Evolutionary conservation across 2,888 invertebrate genomes (phyloP), one percentile per base, ranked within the genome.

Genomic region (Antheraea yamamai): DNA sequence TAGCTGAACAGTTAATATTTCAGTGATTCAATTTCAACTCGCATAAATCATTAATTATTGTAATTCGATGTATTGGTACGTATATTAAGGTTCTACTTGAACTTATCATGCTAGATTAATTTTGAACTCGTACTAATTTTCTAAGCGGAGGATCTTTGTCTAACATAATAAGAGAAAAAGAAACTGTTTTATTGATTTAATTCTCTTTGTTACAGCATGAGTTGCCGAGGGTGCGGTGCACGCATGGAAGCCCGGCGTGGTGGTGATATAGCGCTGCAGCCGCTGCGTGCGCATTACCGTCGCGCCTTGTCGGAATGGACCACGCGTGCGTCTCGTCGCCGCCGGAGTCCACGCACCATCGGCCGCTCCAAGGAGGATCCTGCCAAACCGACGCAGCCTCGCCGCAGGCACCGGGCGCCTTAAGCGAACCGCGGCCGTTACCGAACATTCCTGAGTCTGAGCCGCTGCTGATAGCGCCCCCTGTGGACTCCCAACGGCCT

Each of bases 171-270:
- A 66, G 4, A 6, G 26, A 16, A 10, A 66, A 30, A 30, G 4
- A 66, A 30, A 66, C 26, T 30, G 16, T 26, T 3, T 30, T 66
- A 66, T 6, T 66, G 16, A 30, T 66, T 66, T 30, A 2, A 39
- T 39, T 75, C 64, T 78, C 16, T 79, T 83, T 84, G 81, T 93
- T 91, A 7, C 92, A 95, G 94, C 93, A 95, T 95, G 94, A 95
- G 92, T 93, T 94, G 93, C 88, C 91, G 92, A 87, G 90, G 92
- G 91, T 89, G 93, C 89, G 89, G 91, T 89, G 88, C 87, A 92
- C 94, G 94, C 92, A 94, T 94, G 94, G 94, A 91, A 93, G 93
- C 91, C 88, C 88, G 91, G 91, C 91, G 92, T 85, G 84, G 88
- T 90, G 93, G 87, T 93, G 90, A 91, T 79, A 84, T 84, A 84